A percentile compares a stretch with the other conserved stretches of the same genome.
Conservation (phyloP, 2,113 vertebrate genomes). For the Colinus virginianus region DNA sequence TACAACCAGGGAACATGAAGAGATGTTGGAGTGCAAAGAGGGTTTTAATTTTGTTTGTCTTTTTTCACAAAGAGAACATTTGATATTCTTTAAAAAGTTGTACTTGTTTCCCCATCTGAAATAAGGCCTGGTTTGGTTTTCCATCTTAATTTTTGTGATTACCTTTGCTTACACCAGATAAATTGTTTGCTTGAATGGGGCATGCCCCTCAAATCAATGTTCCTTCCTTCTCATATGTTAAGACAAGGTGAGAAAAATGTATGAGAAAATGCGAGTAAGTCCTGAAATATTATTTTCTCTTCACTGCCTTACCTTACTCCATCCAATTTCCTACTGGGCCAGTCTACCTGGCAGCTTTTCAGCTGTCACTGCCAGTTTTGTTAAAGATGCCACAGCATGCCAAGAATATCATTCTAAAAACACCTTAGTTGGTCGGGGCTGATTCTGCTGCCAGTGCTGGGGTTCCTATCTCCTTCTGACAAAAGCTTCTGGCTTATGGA, state of each 20-base stretch:
- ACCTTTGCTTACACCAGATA: neutral
- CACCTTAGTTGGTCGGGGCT: neutral
- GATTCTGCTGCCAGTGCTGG: neutral
- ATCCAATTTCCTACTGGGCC: constrained; percentile 19
- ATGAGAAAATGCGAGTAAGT: neutral
- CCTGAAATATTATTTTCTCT: neutral
- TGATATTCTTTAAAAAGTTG: neutral
- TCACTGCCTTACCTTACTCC: neutral
- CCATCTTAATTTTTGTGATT: neutral
- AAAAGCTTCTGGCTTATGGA: neutral
- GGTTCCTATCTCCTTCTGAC: neutral
- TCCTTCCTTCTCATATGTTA: neutral
- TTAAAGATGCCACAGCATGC: neutral
- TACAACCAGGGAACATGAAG: neutral
- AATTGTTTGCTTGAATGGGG: neutral
- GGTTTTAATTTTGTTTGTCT: neutral
- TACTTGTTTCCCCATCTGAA: neutral
- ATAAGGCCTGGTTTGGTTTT: neutral
- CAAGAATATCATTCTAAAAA: neutral
- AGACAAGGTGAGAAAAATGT: neutral
- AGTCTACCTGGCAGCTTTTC: constrained; percentile 21
- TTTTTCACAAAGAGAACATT: fast-evolving
- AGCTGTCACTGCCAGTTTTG: neutral
- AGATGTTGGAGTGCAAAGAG: fast-evolving
- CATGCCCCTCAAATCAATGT: neutral